Evolutionary conservation across 2,113 vertebrate species (phyloP), one percentile per base, ranked within the genome.

Genomic region (Carassius carassius): DNA sequence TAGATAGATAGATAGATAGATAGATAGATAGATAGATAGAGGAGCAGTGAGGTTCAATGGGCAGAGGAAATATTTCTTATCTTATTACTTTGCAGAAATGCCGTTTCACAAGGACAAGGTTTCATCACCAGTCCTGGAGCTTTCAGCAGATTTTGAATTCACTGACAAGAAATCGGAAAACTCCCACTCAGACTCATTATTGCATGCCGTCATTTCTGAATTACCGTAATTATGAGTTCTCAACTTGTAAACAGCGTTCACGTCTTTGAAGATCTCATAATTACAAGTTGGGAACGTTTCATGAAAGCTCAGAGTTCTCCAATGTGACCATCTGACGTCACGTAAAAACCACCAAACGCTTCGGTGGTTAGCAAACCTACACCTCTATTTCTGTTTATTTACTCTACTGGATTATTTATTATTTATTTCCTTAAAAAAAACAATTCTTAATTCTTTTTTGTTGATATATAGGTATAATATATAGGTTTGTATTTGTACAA

Each of bases 151-250:
- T 63, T 63, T 25, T 69, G 29, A 35, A 35, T 35, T 69, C 65
- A 35, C 9, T n/a, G 56, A 60, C 19, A 19, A 60, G 25, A 65
- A 29, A 69, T 32, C 25, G 19, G 2, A 69, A 69, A 69, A 35
- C 29, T 32, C 65, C 29, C 25, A 69, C 29, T 35, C 65, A 69
- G 7, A 69, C 29, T 69, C 29, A 69, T 69, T 69, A 69, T 19
- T 35, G 65, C 14, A 69, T 35, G 65, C 25, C 12, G 3, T 69
- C 29, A 69, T 69, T 69, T 35, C 65, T 32, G 25, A 69, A 69
- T 69, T 69, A 17, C 65, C 25, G 6, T 69, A 69, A 69, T 69
- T 69, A 69, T 69, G 29, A 35, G 65, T 35, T 35, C 65, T 69
- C 65, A 67, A 9, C 65, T 67, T 19, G 65, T 67, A 67, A 67